Evolutionary conservation across 1,140 invertebrate species (phyloP), one percentile per base, ranked within the genome.

Genomic region (Triops cancriformis): DNA sequence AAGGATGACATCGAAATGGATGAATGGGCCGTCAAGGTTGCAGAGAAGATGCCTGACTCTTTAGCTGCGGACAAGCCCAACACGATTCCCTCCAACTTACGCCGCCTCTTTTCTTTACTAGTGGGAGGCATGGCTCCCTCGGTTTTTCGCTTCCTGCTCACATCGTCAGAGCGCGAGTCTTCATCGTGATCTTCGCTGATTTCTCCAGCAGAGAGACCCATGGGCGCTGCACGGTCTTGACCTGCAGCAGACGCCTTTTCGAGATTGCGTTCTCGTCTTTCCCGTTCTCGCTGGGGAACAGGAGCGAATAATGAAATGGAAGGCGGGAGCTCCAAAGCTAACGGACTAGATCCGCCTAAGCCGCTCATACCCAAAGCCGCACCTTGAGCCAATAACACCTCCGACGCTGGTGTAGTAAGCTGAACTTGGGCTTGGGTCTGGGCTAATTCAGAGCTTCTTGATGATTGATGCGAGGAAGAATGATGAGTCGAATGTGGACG

Each of bases 11-110:
- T 51, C 26, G 74, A 72, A 37, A 43, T 26, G 14, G 31, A 79
- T 23, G 77, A 79, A 73, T 45, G 72, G 42, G 26, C 76, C 6
- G 51, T 64, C 23, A 64, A 23, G 27, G 72, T 27, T 6, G 77
- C 37, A 78, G 77, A 73, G 41, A 78, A 78, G 37, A 78, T 43
- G 77, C 87, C 87, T 82, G 92, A 91, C 82, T 92, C 92, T 85
- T 94, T 95, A 0, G 93, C 93, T 28, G 93, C 93, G 43, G 93
- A 94, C 45, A 95, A 83, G 11, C 93, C 94, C 18, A 95, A 85
- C 41, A 96, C 94, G 80, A 96, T 96, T 85, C 96, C 94, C 84
- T 96, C 94, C 26, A 96, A 84, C 84, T 96, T 96, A 79, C 92
- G 89, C 12, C 93, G 89, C 82, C 94, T 95, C 86, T 95, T 95